Evolutionary conservation across 2,797 vertebrate species (phyloP).

Genomic region (Pristis pectinata): DNA sequence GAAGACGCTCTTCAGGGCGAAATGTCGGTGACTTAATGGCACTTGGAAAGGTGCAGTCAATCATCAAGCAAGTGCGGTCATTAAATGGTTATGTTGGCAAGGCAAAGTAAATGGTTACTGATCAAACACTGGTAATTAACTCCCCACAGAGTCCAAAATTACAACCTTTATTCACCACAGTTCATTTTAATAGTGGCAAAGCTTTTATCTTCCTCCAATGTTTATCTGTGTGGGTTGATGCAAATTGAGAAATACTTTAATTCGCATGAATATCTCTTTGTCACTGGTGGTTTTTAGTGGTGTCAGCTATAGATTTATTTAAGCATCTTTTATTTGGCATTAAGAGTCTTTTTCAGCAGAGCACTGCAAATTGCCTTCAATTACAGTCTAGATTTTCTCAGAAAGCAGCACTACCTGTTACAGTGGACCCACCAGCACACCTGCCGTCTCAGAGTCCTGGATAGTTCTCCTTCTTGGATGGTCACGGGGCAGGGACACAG

Average conservation of each 20-base stretch:
- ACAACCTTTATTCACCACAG: background rate
- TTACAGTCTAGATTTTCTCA: background rate
- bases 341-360: background rate
- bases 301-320: background rate
- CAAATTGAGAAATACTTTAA: slow-evolving; percentile 2
- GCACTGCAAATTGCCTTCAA: background rate
- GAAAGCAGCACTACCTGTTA: background rate
- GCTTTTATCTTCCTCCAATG: background rate
- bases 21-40: background rate
- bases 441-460: background rate
- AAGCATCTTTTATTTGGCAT: background rate
- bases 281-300: background rate
- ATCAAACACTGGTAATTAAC: background rate
- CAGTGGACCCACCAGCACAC: background rate
- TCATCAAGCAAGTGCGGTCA: background rate
- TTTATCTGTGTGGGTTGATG: background rate
- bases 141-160: background rate
- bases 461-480: no score
- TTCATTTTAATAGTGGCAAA: background rate
- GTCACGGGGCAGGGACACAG: background rate
- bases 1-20: background rate
- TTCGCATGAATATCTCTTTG: background rate
- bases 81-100: background rate
- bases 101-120: background rate
- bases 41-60: background rate